These are phyloP conservation scores for Hymenochirus boettgeri DNA, from an alignment of 2,113 vertebrate genomes.

Conservation along the genomic window DNA sequence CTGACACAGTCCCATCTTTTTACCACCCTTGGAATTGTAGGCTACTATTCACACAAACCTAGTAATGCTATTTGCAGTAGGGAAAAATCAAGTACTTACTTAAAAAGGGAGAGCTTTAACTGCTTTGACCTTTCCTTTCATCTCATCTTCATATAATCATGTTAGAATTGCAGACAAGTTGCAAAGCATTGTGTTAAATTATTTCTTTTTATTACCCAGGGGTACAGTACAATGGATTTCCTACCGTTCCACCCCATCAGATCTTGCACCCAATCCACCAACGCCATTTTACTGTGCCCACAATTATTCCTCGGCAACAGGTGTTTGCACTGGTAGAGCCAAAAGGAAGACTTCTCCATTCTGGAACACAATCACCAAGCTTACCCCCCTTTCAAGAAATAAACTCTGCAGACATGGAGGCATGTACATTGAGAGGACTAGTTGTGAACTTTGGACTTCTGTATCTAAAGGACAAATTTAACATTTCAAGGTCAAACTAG, in stretches of 20 bases:
- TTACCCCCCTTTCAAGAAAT: constrained; percentile 86
- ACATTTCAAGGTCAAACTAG: constrained; percentile 2
- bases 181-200: too few species aligned
- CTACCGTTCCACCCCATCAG: constrained; percentile 72
- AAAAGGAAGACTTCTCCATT: constrained; percentile 85
- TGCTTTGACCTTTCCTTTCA: too few species aligned
- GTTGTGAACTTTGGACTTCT: constrained; percentile 17
- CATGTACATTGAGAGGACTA: not conserved
- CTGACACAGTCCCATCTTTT: too few species aligned
- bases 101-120: too few species aligned
- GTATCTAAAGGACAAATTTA: constrained; percentile 3
- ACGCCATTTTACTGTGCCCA: constrained; percentile 90
- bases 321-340: constrained; percentile 92
- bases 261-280: constrained; percentile 85
- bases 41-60: too few species aligned
- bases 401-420: constrained; percentile 37
- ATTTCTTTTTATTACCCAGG: constrained; percentile 61
- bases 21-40: too few species aligned
- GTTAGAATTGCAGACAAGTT: too few species aligned
- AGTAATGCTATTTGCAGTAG: too few species aligned
- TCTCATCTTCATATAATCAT: too few species aligned
- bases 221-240: constrained; percentile 69
- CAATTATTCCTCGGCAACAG: constrained; percentile 90
- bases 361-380: constrained; percentile 83
- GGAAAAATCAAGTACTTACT: too few species aligned